A percentile compares a stretch with the other conserved stretches of the same genome.
Conservation (phyloP, 2,113 vertebrate species). For the Empidonax alnorum region DNA sequence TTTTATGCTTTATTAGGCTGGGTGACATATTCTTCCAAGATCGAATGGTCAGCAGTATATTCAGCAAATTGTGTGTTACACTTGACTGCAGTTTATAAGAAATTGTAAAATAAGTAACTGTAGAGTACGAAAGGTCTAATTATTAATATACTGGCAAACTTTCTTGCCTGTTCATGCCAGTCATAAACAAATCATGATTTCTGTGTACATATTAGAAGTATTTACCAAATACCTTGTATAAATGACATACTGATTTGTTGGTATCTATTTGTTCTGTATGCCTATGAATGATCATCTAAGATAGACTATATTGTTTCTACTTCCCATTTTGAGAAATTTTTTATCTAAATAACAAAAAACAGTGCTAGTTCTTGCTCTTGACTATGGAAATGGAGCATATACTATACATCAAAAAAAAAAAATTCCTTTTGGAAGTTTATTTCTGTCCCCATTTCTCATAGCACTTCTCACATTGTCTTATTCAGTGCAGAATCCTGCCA, state of each 20-base stretch:
- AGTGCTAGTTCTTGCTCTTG: background rate
- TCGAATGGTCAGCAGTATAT: background rate
- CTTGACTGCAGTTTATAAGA: background rate
- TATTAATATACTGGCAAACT: background rate
- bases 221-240: background rate
- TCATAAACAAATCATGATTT: background rate
- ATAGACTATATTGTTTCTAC: background rate
- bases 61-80: background rate
- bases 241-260: background rate
- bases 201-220: background rate
- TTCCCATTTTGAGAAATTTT: background rate
- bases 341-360: background rate
- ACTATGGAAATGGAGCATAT: background rate
- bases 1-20: conserved; percentile 16
- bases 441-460: background rate
- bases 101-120: background rate
- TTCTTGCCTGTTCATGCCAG: background rate
- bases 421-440: background rate
- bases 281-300: background rate
- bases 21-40: background rate
- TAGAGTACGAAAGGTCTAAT: background rate
- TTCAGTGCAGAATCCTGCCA: background rate
- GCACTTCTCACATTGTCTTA: background rate
- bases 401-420: background rate
- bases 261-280: background rate